phyloP scores from a whole-genome alignment of 2,888 invertebrate genomes.

The Eremobia ochroleuca region DNA sequence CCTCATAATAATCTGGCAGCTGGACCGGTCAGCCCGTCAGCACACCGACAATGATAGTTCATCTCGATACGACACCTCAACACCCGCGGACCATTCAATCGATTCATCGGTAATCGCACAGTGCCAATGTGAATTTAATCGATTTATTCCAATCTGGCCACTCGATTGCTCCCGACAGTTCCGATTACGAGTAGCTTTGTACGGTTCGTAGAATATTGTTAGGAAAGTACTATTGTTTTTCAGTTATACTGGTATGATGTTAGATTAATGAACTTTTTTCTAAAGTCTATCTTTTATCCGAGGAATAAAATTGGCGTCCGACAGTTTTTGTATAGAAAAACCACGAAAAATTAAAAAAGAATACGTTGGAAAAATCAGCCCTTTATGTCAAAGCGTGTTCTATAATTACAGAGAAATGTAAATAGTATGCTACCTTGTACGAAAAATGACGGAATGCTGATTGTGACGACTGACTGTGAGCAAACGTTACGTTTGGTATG shows the following conservation, averaged over 20 bases:
- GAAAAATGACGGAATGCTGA: not conserved
- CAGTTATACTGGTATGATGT: not conserved
- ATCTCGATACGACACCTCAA: constrained; percentile 21
- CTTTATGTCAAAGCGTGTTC: not conserved
- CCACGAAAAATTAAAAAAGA: not conserved
- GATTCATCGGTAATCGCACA: constrained; percentile 65
- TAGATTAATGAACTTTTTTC: not conserved
- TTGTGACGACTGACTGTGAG: not conserved
- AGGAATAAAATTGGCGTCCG: not conserved
- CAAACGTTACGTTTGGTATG: not conserved
- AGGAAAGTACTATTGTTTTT: not conserved
- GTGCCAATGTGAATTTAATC: constrained; percentile 71
- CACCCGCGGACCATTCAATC: constrained; percentile 21
- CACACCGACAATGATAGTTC: not conserved
- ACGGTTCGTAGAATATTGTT: constrained; percentile 14
- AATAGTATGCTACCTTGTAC: not conserved
- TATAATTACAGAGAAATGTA: not conserved
- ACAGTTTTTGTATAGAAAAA: not conserved
- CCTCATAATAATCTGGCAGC: not conserved
- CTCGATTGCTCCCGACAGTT: constrained; percentile 62
- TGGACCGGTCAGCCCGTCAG: not conserved
- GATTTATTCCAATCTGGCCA: constrained; percentile 67
- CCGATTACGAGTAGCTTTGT: constrained; percentile 7
- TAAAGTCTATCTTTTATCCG: not conserved
- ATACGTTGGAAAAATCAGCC: not conserved